Evolutionary conservation across 2,888 invertebrate genomes (phyloP), one percentile per base, ranked within the genome.

Genomic region (Amphipoea oculea): DNA sequence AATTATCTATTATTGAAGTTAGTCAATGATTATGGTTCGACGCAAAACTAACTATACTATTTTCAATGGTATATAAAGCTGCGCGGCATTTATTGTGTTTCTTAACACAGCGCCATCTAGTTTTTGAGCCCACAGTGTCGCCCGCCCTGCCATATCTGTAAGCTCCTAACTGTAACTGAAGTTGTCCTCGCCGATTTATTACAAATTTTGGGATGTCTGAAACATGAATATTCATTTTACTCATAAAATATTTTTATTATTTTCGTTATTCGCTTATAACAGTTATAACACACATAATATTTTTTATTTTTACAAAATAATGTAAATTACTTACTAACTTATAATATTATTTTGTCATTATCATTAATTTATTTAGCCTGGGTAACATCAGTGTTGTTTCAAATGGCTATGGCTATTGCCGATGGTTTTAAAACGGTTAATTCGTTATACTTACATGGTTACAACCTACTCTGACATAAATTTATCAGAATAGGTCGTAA

Each of bases 41-140:
- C 0, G 51, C 36, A 62, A 77, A 60, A 51, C 57, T 83, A 51
- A 83, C 74, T 45, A 80, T 62, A 23, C 0, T 62, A 82, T 82
- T 45, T 4, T 82, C 79, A 29, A 83, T 9, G 1, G 84, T 78
- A 51, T 69, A 78, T 0, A 83, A 40, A n/a, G 60, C 74, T 0
- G 83, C 84, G 23, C 40, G 74, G 14, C 84, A 83, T 45, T 80
- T 57, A 14, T 62, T 48, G 63, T 65, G 68, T 72, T 74, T 84
- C 72, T 69, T 83, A 14, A 75, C 68, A 75, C 83, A 83, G 7
- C 84, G 83, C 84, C 83, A 83, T 75, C 84, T 79, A 65, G 72
- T 75, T 79, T 68, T 79, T 5, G 2, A 2, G 14, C 60, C 51
- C 14, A 11, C 40, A n/a, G 29, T 12, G 5, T 72, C n/a, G 7